Conservation (phyloP, 2,113 vertebrate genomes). For the Eclectus roratus region DNA sequence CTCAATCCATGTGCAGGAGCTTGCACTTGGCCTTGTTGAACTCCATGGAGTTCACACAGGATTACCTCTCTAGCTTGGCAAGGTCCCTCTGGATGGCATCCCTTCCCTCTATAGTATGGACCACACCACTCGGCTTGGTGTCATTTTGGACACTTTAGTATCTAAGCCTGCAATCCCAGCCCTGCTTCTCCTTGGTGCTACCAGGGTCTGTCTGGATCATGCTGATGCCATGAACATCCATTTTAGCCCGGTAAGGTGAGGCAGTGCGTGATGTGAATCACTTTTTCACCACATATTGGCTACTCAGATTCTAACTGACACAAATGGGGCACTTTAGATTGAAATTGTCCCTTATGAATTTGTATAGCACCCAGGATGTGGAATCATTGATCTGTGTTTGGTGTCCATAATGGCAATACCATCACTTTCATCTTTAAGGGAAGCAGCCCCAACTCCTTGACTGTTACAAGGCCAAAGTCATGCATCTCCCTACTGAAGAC, state of each 20-base stretch:
- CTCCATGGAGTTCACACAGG: not conserved
- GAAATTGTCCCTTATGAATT: not conserved
- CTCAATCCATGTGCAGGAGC: not conserved
- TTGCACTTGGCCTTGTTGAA: not conserved
- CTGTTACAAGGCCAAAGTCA: not conserved
- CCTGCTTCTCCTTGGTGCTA: not conserved
- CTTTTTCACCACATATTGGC: too few relatives aligned
- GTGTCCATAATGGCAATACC: not conserved
- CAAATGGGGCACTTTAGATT: accelerated
- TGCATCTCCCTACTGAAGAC: not conserved
- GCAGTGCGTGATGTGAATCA: not conserved
- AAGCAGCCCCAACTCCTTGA: not conserved
- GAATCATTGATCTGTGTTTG: not conserved
- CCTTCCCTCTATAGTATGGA: not conserved
- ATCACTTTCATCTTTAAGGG: not conserved
- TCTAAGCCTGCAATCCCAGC: not conserved
- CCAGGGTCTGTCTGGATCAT: too few relatives aligned
- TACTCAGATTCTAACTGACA: not conserved
- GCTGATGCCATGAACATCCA: not conserved
- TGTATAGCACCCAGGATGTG: not conserved
- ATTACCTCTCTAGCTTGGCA: not conserved
- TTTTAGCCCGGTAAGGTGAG: not conserved
- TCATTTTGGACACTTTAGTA: not conserved
- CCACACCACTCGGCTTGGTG: too few relatives aligned
- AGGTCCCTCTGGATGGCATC: not conserved